Percentiles rank a stretch among this genome's conserved stretches.
Evolutionary conservation across 1,140 invertebrate genomes (phyloP).

Genomic region (Pygmarrhopalites habei): DNA sequence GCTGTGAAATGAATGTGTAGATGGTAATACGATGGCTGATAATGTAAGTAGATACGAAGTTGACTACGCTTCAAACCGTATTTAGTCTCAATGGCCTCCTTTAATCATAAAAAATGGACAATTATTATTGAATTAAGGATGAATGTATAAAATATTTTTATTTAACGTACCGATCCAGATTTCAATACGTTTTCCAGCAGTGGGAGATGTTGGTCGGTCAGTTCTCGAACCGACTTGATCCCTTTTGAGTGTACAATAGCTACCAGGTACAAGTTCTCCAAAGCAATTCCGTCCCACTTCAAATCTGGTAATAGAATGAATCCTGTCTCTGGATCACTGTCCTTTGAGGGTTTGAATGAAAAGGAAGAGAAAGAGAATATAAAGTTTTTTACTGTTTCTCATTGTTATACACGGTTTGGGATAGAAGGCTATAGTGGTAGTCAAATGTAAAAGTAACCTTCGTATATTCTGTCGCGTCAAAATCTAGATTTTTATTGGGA

Average conservation of each 20-base stretch:
- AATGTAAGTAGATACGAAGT: slow-evolving; percentile 83
- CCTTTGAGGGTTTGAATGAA: no score
- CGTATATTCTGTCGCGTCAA: no score
- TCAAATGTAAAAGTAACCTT: no score
- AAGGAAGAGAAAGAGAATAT: no score
- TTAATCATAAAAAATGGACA: slow-evolving; percentile 40
- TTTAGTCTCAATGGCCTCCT: slow-evolving; percentile 68
- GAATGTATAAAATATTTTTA: not conserved
- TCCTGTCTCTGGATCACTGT: slow-evolving; percentile 66
- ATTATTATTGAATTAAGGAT: not conserved
- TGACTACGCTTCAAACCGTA: slow-evolving; percentile 64
- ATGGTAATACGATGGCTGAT: slow-evolving; percentile 95
- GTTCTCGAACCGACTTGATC: slow-evolving; percentile 76
- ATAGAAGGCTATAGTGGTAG: no score
- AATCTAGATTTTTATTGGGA: no score
- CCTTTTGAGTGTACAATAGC: slow-evolving; percentile 65
- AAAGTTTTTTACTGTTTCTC: no score
- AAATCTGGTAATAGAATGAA: slow-evolving; percentile 86
- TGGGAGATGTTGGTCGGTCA: slow-evolving; percentile 67
- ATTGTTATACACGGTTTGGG: no score
- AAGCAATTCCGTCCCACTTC: slow-evolving; percentile 80
- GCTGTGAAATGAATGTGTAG: slow-evolving; percentile 91
- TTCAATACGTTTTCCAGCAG: slow-evolving; percentile 72
- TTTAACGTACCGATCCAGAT: slow-evolving; percentile 55
- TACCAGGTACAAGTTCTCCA: slow-evolving; percentile 71